Evolutionary conservation across 2,113 vertebrate species (phyloP), one percentile per base, ranked within the genome.

Genomic region (Anarhynchus alexandrinus): DNA sequence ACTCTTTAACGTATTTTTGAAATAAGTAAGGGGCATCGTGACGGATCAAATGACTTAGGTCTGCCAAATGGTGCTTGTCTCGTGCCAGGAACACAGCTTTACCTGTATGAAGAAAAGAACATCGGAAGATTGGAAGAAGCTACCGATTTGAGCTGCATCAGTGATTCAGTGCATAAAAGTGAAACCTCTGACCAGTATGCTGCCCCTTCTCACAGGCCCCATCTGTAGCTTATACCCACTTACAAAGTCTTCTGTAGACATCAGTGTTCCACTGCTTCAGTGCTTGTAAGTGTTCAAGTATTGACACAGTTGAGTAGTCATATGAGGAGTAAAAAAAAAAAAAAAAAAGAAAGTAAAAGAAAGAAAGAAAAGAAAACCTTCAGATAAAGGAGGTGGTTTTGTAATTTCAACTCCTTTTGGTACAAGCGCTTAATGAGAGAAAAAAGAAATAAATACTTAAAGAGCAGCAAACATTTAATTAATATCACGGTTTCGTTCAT

Each of bases 21-120:
- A 98, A 98, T 45, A 98, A 95, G 92, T 98, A 98, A 34, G 98
- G 98, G 42, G 98, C 98, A 91, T 98, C 98, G 0, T 98, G 98
- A 89, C 98, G 98, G 94, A 98, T 98, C 95, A 98, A 95, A 90
- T 98, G 98, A 95, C 98, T 98, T 57, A 98, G 90, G 88, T 98
- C 98, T 91, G 98, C 97, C 96, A 98, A 97, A 90, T 98, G 98
- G 93, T 98, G 98, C 83, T 98, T 98, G 94, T 98, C 98, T 97
- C 98, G 97, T 74, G 98, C 98, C 93, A 98, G 97, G 96, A 98
- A 98, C 81, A 98, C 98, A 67, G 98, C 98, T 98, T 98, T 98
- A 83, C 98, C 98, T 98, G 80, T 18, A 76, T 7, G 36, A 86
- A 92, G 58, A 80, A 88, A 57, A 81, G 34, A 69, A 94, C n/a